phyloP scores from a whole-genome alignment of 2,113 vertebrate species.

The Solenodon paradoxus region DNA sequence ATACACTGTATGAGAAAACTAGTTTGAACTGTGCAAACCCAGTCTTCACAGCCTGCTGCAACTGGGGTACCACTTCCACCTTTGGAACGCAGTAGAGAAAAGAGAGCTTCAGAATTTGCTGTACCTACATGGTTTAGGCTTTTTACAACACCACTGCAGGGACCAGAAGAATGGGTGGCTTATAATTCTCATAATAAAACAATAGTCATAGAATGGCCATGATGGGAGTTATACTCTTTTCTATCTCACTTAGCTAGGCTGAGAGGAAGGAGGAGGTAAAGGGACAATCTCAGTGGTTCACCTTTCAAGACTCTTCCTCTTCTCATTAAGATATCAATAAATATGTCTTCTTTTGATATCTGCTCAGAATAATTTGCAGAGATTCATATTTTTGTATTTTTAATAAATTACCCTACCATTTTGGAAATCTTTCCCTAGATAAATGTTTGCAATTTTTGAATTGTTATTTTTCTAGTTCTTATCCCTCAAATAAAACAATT shows the following conservation, averaged over 20 bases:
- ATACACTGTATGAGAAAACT: not conserved
- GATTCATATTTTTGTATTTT: not conserved
- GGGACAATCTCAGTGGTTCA: not conserved
- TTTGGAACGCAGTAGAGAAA: not conserved
- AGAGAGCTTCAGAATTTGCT: no score
- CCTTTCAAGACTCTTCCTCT: not conserved
- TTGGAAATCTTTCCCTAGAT: not conserved
- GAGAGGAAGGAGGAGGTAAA: not conserved
- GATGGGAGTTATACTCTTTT: no score
- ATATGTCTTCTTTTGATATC: not conserved
- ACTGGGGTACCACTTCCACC: not conserved
- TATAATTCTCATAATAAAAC: not conserved
- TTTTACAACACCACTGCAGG: not conserved
- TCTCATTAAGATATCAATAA: not conserved
- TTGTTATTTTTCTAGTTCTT: not conserved
- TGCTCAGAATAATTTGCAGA: not conserved
- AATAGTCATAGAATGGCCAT: not conserved
- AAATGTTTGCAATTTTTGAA: not conserved
- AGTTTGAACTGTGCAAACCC: not conserved
- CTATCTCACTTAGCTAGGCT: not conserved
- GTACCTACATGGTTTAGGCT: not conserved
- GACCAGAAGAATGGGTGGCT: not conserved
- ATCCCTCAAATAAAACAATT: not conserved
- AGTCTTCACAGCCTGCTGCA: not conserved
- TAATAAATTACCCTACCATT: not conserved